A percentile compares a stretch with the other conserved stretches of the same genome.
Conservation (phyloP, 2,113 vertebrate species). For the Podilymbus podiceps region DNA sequence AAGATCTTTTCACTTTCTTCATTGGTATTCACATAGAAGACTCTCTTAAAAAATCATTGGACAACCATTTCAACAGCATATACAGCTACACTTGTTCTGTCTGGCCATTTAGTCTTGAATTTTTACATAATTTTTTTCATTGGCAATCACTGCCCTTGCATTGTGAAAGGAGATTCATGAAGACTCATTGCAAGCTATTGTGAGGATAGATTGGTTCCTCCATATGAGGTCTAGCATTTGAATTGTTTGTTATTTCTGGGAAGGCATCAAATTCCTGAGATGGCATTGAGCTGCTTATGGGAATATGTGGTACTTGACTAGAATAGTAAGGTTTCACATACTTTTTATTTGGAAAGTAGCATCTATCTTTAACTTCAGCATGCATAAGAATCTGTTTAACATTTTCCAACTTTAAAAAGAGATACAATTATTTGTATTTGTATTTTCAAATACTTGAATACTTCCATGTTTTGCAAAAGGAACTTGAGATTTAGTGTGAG, state of each 20-base stretch:
- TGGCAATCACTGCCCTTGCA: slow-evolving; percentile 42
- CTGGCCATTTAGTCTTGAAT: background rate
- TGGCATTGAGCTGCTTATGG: background rate
- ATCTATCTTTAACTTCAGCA: background rate
- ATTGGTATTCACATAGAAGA: slow-evolving; percentile 46
- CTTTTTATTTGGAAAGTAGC: background rate
- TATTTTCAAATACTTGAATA: background rate
- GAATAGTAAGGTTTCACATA: slow-evolving; percentile 10
- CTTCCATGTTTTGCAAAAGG: background rate
- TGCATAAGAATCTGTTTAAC: background rate
- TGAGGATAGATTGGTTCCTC: slow-evolving; percentile 52
- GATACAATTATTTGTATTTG: background rate
- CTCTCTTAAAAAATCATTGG: slow-evolving; percentile 19
- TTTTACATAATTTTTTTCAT: slow-evolving; percentile 23
- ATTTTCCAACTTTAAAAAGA: background rate
- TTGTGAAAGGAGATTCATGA: slow-evolving; percentile 15
- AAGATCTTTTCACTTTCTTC: slow-evolving; percentile 42
- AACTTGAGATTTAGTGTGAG: background rate
- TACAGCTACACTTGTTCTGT: slow-evolving; percentile 11
- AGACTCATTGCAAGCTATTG: slow-evolving; percentile 49
- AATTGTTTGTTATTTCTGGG: slow-evolving; percentile 58
- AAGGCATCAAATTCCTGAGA: slow-evolving; percentile 16
- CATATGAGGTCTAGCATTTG: slow-evolving; percentile 32
- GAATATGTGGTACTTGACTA: background rate
- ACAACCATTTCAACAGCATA: background rate